phyloP scores from a whole-genome alignment of 2,888 invertebrate genomes.

The Ditula angustiorana region DNA sequence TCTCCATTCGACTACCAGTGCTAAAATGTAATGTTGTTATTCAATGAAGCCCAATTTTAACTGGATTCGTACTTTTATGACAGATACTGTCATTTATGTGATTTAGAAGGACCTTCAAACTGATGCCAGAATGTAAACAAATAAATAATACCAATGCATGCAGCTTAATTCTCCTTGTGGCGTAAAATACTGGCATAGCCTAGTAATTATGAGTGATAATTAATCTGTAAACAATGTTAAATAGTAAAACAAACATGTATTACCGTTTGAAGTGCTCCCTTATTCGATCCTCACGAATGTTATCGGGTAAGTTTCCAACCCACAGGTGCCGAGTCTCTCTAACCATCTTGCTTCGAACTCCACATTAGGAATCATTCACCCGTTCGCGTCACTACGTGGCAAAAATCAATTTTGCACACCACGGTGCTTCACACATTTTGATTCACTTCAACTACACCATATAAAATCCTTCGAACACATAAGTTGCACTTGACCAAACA shows the following conservation, averaged over 20 bases:
- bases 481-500: conserved; percentile 73
- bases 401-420: conserved; percentile 85
- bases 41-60: background rate
- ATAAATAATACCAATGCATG: conserved; percentile 4
- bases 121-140: conserved; percentile 21
- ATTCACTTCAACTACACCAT: conserved; percentile 73
- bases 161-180: conserved; percentile 9
- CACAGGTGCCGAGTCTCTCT: conserved; percentile 99
- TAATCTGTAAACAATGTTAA: conserved; percentile 37
- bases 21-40: too few relatives aligned
- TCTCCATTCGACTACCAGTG: too few relatives aligned
- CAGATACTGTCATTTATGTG: background rate
- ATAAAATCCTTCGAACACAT: conserved; percentile 74
- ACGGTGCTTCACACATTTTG: conserved; percentile 83
- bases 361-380: conserved; percentile 93
- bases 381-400: conserved; percentile 87
- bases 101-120: background rate
- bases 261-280: conserved; percentile 99
- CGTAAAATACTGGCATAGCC: conserved; percentile 5
- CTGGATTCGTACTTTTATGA: background rate
- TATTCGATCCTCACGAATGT: conserved; percentile 98
- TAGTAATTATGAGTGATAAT: conserved; percentile 1
- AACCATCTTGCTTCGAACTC: conserved; percentile 99
- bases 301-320: conserved; percentile 99
- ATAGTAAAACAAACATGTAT: conserved; percentile 54